Percentiles rank a stretch among this genome's conserved stretches.
These are phyloP conservation scores for Neofelis nebulosa DNA, from an alignment of 2,113 vertebrate genomes.

Conservation along the genomic window DNA sequence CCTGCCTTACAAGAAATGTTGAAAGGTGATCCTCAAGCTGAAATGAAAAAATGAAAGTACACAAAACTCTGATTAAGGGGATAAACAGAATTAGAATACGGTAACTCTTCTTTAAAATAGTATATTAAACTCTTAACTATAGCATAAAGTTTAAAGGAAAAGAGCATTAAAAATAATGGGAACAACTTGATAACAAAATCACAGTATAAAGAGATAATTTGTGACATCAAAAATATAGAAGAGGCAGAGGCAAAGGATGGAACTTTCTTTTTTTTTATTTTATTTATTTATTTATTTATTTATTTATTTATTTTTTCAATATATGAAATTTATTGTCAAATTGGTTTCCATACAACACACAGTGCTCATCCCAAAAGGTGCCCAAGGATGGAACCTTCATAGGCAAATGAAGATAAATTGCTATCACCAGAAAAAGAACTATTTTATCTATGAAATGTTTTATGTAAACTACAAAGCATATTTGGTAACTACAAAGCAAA, in stretches of 20 bases:
- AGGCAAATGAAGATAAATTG: background rate
- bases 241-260: background rate
- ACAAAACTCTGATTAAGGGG: background rate
- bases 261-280: background rate
- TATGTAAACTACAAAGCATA: background rate
- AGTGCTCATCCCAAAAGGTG: too few species aligned
- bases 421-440: background rate
- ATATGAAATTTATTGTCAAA: too few species aligned
- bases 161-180: background rate
- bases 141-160: background rate
- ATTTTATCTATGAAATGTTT: background rate
- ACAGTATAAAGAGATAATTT: background rate
- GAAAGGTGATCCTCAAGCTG: background rate
- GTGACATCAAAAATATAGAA: background rate
- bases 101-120: background rate
- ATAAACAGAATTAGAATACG: background rate
- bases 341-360: too few species aligned
- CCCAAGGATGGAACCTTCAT: background rate
- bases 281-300: too few species aligned
- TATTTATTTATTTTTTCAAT: too few species aligned
- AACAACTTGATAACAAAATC: background rate
- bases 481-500: background rate
- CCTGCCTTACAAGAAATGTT: background rate
- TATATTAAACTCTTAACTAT: background rate
- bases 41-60: background rate